Percentiles rank a stretch among this genome's conserved stretches.
These are phyloP conservation scores for mouse (Mus musculus) DNA, from an alignment of 2,113 vertebrate genomes.

Conservation along the genomic window DNA sequence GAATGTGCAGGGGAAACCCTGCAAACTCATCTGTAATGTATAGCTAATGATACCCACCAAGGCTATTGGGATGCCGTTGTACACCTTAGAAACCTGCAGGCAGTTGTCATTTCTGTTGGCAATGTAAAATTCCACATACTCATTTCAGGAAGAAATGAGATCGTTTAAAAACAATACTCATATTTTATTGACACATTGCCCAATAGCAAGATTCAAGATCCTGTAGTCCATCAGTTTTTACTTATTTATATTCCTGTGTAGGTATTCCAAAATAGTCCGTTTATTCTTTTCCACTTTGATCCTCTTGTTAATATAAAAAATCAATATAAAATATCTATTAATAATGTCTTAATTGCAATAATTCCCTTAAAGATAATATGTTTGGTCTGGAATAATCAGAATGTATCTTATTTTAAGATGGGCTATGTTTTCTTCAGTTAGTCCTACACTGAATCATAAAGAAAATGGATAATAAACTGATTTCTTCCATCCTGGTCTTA, in stretches of 20 bases:
- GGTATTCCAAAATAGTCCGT: not conserved
- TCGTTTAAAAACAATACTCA: not conserved
- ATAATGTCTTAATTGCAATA: not conserved
- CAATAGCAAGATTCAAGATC: not conserved
- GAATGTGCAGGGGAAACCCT: not conserved
- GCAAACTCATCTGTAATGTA: not conserved
- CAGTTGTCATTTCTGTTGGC: not conserved
- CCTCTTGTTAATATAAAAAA: conserved; percentile 1
- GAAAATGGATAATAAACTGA: not conserved
- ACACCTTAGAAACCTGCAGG: not conserved
- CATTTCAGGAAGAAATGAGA: not conserved
- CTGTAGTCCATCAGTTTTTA: not conserved
- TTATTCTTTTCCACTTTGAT: not conserved
- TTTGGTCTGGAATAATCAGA: not conserved
- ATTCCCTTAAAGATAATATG: not conserved
- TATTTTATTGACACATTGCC: not conserved
- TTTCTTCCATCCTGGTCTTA: not conserved
- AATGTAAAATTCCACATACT: not conserved
- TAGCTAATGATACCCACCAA: not conserved
- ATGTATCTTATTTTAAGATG: not conserved
- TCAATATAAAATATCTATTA: not conserved
- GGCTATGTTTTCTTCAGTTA: not conserved
- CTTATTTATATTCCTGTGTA: not conserved
- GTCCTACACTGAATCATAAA: not conserved
- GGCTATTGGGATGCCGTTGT: not conserved